Conservation (phyloP, 2,888 invertebrate genomes). For the Periphyllus acericola region DNA sequence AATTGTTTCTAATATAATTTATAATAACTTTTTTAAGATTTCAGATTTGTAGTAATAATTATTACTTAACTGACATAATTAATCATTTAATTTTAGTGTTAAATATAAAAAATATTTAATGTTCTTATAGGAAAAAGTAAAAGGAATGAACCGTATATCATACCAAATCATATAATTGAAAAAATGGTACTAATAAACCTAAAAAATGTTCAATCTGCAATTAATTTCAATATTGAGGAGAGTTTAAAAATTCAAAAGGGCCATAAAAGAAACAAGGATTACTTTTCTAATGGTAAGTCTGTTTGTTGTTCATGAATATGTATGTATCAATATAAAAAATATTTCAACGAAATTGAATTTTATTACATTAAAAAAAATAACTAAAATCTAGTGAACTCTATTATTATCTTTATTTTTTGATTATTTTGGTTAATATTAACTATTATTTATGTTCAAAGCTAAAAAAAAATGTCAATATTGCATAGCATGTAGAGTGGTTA, state of each 20-base stretch:
- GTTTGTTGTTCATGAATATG: no score
- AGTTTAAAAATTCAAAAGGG: neutral
- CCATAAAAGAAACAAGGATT: neutral
- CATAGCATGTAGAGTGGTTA: neutral
- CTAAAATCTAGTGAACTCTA: no score
- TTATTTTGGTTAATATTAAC: neutral
- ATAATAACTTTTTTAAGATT: no score
- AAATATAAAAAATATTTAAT: neutral
- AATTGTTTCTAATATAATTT: no score
- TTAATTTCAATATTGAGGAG: neutral
- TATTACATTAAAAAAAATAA: no score
- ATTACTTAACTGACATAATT: no score
- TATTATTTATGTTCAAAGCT: neutral
- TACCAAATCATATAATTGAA: neutral
- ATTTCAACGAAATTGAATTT: neutral
- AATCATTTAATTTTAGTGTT: neutral
- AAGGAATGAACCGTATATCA: neutral
- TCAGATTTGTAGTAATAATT: no score
- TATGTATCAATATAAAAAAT: no score
- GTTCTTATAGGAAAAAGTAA: neutral
- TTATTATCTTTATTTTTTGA: neutral
- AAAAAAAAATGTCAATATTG: neutral
- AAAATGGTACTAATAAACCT: neutral
- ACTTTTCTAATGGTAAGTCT: neutral
- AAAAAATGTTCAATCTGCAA: neutral